phyloP scores from a whole-genome alignment of 2,113 vertebrate species.

The Mormoops blainvillei region DNA sequence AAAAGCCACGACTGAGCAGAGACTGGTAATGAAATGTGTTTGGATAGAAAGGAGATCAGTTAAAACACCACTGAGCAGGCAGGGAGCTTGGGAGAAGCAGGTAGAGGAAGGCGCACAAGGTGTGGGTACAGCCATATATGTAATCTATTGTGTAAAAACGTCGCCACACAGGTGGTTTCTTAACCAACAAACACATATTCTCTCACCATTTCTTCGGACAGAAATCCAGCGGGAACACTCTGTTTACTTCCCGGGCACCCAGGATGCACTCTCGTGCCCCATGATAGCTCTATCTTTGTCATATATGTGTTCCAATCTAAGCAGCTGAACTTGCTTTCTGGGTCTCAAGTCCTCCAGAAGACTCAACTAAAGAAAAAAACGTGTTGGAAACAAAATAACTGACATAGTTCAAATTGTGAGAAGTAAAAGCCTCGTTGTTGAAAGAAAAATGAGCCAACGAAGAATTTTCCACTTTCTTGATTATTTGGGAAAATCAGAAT shows the following conservation, averaged over 20 bases:
- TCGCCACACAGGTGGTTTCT: no score
- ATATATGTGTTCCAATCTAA: not conserved
- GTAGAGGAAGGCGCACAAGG: no score
- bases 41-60: no score
- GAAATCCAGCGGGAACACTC: not conserved
- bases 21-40: no score
- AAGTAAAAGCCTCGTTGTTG: not conserved
- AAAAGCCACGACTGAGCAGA: no score
- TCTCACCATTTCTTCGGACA: not conserved
- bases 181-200: no score
- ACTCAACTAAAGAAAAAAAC: not conserved
- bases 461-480: not conserved
- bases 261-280: not conserved
- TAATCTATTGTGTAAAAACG: no score
- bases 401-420: not conserved
- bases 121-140: no score
- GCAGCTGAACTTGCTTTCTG: not conserved
- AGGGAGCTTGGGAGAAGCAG: no score
- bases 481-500: constrained; percentile 1
- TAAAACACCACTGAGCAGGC: no score
- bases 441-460: not conserved
- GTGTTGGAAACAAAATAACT: not conserved
- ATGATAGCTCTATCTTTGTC: not conserved
- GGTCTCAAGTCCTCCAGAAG: not conserved
- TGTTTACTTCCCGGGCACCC: not conserved